Conservation (phyloP, 2,113 vertebrate species). For the Triplophysa tibetana region DNA sequence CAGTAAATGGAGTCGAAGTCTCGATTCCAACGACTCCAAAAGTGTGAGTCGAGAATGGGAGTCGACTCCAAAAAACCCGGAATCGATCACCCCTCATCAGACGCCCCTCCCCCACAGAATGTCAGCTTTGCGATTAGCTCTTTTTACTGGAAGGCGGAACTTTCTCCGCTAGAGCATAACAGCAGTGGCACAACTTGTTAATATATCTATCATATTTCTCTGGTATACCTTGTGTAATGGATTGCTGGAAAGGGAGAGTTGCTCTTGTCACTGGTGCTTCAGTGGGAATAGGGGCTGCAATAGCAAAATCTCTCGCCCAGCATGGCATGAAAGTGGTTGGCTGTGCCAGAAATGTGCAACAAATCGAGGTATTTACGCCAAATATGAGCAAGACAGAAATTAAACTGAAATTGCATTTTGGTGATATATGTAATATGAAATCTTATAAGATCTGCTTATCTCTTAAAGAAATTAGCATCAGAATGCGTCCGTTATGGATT, state of each 20-base stretch:
- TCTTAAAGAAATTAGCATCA: conserved; percentile 60
- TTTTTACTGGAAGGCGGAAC: too few species aligned
- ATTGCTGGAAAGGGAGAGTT: conserved; percentile 82
- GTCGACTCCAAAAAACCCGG: too few species aligned
- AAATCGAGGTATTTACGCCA: conserved; percentile 76
- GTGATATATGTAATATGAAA: not conserved
- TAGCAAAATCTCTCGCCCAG: conserved; percentile 78
- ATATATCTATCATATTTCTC: too few species aligned
- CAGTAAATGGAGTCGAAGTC: too few species aligned
- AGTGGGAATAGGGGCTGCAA: conserved; percentile 81
- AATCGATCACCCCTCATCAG: too few species aligned
- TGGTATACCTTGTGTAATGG: conserved; percentile 66
- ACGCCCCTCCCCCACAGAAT: too few species aligned
- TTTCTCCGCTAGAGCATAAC: too few species aligned
- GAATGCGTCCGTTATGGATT: conserved; percentile 74
- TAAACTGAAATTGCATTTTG: not conserved
- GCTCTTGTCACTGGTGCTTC: conserved; percentile 87
- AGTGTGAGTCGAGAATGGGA: too few species aligned
- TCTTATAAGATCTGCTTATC: not conserved
- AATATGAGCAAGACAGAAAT: not conserved
- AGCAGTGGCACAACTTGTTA: too few species aligned
- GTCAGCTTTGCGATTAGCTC: too few species aligned
- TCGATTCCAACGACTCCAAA: too few species aligned
- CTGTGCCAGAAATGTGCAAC: conserved; percentile 81
- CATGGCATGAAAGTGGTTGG: conserved; percentile 85